Evolutionary conservation across 2,888 invertebrate genomes (phyloP), one percentile per base, ranked within the genome.

Genomic region (Eristalis intricaria): DNA sequence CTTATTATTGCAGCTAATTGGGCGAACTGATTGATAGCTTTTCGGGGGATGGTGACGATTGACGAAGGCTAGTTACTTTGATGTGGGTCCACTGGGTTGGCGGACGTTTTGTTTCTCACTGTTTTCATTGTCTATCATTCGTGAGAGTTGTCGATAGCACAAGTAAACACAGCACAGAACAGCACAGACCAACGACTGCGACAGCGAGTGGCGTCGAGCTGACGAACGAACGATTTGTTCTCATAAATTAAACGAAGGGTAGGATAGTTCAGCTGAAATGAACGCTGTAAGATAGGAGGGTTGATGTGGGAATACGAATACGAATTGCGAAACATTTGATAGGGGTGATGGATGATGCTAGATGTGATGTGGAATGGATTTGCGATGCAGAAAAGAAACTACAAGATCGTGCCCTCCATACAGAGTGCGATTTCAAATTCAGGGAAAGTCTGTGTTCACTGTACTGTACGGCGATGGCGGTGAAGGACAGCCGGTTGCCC

Each of bases 1-100:
- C 90, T 89, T 90, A 90, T 89, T 90, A 90, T 89, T 89, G 89
- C 86, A 89, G 89, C 89, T 90, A 90, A 90, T 90, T 90, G 90
- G 86, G 89, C 89, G 89, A 84, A 89, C 88, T 90, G 90, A 90
- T 90, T 89, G 90, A 90, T 89, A 89, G 88, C 84, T 85, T 84
- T 84, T 84, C 75, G 83, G 82, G 79, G 61, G 61, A 63, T 79
- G 74, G 71, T 43, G 50, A 64, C 70, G 65, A 71, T 60, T 29
- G 79, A 75, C 66, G 19, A 29, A 56, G 22, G 56, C 10, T 63
- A 56, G 38, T 64, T 58, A 60, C 60, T 61, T 43, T 68, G 32
- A 15, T 15, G 15, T 19, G 56, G 15, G 8, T n/a, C n/a, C 29
- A 22, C 19, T 40, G 40, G 13, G 19, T 38, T 69, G 19, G 2